phyloP scores from a whole-genome alignment of 2,888 invertebrate species.

The Tiliacea citrago region DNA sequence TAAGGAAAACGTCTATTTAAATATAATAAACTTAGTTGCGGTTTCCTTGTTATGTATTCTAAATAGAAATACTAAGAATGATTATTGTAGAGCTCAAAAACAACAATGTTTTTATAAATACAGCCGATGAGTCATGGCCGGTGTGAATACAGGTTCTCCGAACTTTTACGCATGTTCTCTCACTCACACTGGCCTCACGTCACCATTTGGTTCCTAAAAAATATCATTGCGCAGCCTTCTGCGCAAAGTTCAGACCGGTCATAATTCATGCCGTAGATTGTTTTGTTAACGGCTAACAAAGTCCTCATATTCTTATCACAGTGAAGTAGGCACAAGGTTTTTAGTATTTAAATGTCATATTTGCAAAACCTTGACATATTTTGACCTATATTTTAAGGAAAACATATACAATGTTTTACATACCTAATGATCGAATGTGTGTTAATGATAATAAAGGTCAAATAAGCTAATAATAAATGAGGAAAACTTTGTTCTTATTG shows the following conservation, averaged over 20 bases:
- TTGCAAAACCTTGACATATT: slow-evolving; percentile 27
- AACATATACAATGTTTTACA: not conserved
- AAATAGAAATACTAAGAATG: slow-evolving; percentile 46
- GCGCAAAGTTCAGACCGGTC: no score
- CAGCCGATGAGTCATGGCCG: no score
- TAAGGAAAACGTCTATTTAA: slow-evolving; percentile 10
- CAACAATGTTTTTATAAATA: slow-evolving; percentile 43
- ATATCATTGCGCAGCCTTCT: no score
- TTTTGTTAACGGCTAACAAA: slow-evolving; percentile 5
- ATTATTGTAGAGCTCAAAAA: slow-evolving; percentile 9
- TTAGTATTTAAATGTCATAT: slow-evolving; percentile 11
- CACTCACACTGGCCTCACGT: no score
- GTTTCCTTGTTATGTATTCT: slow-evolving; percentile 44
- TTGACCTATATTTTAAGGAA: slow-evolving; percentile 45
- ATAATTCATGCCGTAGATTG: not conserved
- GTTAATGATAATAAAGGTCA: not conserved
- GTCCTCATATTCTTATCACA: slow-evolving; percentile 25
- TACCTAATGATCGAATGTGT: slow-evolving; percentile 6
- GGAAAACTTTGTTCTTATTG: not conserved
- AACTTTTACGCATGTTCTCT: no score
- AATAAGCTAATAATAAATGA: not conserved
- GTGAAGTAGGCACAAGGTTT: slow-evolving; percentile 21
- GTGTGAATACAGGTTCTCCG: no score
- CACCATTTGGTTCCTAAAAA: no score
- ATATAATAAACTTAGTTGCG: not conserved